phyloP scores from a whole-genome alignment of 30 jellyfish, hydroid and myxozoan genomes.

The Cassiopea xamachana region DNA sequence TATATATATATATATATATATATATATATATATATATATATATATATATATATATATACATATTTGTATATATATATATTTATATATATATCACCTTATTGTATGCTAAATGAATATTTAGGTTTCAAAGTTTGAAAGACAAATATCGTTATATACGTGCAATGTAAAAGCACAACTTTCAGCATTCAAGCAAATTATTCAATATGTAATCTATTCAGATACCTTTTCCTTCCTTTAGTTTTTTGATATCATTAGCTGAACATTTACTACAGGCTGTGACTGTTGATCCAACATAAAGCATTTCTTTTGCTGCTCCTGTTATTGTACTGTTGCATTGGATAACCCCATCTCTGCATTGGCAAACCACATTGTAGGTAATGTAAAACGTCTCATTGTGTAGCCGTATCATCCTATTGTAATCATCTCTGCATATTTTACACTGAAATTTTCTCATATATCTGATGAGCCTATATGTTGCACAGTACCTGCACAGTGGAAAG shows the following conservation, averaged over 20 bases:
- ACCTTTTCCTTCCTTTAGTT: conserved; percentile 7
- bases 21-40: no score
- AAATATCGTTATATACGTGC: no score
- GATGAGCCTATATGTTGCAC: not conserved
- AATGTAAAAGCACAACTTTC: no score
- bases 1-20: no score
- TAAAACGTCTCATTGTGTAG: not conserved
- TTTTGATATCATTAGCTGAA: conserved; percentile 1
- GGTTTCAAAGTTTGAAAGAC: no score
- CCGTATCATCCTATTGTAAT: not conserved
- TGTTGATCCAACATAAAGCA: not conserved
- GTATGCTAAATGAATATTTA: no score
- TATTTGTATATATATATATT: no score
- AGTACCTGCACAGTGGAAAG: conserved; percentile 7
- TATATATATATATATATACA: no score
- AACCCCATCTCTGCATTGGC: conserved; percentile 34
- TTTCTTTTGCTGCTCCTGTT: not conserved
- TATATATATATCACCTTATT: no score
- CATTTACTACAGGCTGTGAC: not conserved
- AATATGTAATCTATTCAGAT: not conserved
- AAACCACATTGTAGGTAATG: not conserved
- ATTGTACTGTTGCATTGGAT: conserved; percentile 9
- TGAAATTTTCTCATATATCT: conserved; percentile 3
- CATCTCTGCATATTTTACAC: conserved; percentile 32
- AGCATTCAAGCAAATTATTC: no score